phyloP scores from a whole-genome alignment of 2,113 vertebrate genomes.

The Ctenodactylus gundi region DNA sequence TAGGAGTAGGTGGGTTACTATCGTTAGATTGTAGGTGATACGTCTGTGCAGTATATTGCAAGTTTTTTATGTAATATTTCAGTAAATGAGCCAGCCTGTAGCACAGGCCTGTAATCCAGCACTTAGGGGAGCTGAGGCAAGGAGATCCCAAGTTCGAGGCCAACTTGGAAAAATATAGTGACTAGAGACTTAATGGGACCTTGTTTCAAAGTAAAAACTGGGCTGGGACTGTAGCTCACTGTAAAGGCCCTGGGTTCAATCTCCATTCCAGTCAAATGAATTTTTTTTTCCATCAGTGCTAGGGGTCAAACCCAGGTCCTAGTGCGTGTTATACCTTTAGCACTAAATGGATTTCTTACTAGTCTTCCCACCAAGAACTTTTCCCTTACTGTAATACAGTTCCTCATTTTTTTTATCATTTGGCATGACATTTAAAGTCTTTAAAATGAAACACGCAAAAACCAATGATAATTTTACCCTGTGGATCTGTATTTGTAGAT shows the following conservation, averaged over 20 bases:
- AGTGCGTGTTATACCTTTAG: neutral
- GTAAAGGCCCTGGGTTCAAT: no score
- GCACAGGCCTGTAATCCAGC: no score
- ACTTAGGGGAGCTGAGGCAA: no score
- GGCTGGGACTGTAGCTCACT: no score
- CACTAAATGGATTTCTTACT: neutral
- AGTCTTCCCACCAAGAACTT: neutral
- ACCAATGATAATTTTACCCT: neutral
- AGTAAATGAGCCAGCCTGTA: neutral
- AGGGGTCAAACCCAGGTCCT: neutral
- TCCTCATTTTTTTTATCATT: neutral
- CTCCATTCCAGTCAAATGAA: neutral
- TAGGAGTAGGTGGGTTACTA: neutral
- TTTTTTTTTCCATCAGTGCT: neutral
- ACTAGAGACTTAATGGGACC: no score
- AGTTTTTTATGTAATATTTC: slow-evolving; percentile 19
- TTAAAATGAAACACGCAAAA: neutral
- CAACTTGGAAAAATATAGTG: no score
- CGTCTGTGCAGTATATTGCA: neutral
- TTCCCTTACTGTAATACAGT: neutral
- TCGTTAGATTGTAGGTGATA: neutral
- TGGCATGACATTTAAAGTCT: neutral
- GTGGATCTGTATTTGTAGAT: neutral
- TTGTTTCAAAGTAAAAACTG: neutral
- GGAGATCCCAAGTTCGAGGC: no score